Evolutionary conservation across 1,140 invertebrate species (phyloP), one percentile per base, ranked within the genome.

Genomic region (Antheraea mylitta): DNA sequence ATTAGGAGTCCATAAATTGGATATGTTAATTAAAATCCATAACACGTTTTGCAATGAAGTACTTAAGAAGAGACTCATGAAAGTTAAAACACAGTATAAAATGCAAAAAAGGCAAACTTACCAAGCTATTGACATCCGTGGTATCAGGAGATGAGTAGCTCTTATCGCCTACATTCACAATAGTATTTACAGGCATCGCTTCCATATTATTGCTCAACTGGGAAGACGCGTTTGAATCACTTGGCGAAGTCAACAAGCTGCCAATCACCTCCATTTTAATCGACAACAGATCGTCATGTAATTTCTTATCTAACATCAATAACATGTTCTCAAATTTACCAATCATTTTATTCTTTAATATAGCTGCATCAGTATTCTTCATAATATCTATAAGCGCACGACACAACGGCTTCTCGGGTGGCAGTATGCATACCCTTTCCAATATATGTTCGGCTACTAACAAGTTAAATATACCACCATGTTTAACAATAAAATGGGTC

Each of bases 361-460:
- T 80, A 38, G 61, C 69, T 11, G 68, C 0, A 53, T 85, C 77
- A 0, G 85, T 86, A 18, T 76, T 73, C 36, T 71, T 73, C 18
- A 91, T 71, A 3, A 91, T 82, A 7, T 77, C 64, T n/a, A 90
- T 62, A 45, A 91, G 58, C 2, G 80, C 76, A 10, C 64, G 64
- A 4, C 73, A 75, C 13, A 90, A 68, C 6, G 59, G 18, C 16
- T 78, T 61, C 1, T 89, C 83, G 66, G 73, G 83, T 0, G 86
- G 84, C 64, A 91, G 66, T 42, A 91, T 90, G 16, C 79, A 82
- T 7, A 91, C 69, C 18, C 89, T 70, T 58, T 91, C 89, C 30
- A 91, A 68, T 2, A 91, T 74, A 0, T 79, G 76, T 1, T 64
- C 68, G 0, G 81, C 81, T 0, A 85, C 82, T 1, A 78, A 66